phyloP scores from a whole-genome alignment of 37 sponge, comb jelly and placozoan genomes.

The Geodia barretti region DNA sequence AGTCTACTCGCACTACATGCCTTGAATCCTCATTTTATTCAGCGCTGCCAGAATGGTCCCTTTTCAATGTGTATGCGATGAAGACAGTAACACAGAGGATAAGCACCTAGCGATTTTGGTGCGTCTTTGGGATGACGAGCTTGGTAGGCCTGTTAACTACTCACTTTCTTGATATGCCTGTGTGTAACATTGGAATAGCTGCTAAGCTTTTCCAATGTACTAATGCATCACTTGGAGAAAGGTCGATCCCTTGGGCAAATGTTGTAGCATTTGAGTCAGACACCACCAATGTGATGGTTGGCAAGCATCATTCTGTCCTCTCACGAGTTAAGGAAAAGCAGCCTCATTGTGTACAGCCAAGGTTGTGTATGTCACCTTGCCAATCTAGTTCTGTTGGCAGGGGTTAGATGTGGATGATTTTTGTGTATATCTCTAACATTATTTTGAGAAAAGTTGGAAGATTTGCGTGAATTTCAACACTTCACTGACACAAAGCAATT shows the following conservation, averaged over 20 bases:
- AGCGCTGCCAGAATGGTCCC: no score
- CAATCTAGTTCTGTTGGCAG: constrained; percentile 26
- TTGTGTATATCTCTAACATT: constrained; percentile 27
- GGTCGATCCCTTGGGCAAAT: neutral
- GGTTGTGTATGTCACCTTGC: constrained; percentile 47
- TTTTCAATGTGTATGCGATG: neutral
- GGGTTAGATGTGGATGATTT: constrained; percentile 34
- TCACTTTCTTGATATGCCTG: neutral
- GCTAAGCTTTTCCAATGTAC: no score
- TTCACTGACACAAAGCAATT: constrained; percentile 38
- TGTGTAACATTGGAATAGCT: neutral
- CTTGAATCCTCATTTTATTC: neutral
- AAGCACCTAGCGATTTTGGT: neutral
- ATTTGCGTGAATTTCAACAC: constrained; percentile 23
- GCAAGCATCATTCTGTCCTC: constrained; percentile 21
- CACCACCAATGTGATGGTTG: constrained; percentile 29
- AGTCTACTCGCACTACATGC: neutral
- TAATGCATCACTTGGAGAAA: neutral
- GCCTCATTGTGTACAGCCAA: constrained; percentile 17
- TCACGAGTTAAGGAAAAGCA: constrained; percentile 18
- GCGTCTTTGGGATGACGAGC: neutral
- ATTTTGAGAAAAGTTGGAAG: constrained; percentile 34
- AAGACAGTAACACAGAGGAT: neutral
- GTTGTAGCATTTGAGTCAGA: neutral
- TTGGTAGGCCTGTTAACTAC: neutral